phyloP scores from a whole-genome alignment of 1,140 invertebrate species.

The Adelges cooleyi region DNA sequence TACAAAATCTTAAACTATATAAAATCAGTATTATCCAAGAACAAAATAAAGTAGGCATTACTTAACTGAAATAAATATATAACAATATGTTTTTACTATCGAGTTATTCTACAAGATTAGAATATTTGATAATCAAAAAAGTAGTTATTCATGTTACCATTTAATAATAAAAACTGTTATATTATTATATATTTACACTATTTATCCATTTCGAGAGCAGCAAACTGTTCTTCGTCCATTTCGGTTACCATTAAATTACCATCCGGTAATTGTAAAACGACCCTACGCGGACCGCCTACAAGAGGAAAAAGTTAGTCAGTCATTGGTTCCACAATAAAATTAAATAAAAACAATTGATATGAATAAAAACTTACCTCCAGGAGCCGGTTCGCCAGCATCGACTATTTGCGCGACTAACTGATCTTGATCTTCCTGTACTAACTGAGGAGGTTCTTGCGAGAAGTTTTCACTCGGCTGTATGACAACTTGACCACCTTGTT shows the following conservation, averaged over 20 bases:
- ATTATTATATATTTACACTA: slow-evolving; percentile 35
- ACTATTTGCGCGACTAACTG: slow-evolving; percentile 72
- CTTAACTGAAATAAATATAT: background rate
- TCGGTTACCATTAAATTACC: slow-evolving; percentile 74
- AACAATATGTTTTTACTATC: slow-evolving; percentile 3
- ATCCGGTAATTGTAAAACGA: slow-evolving; percentile 64
- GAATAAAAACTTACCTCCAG: slow-evolving; percentile 46
- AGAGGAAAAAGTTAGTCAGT: slow-evolving; percentile 31
- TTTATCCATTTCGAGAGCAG: slow-evolving; percentile 53
- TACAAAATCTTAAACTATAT: too few species aligned
- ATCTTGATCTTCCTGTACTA: slow-evolving; percentile 36
- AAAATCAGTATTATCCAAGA: too few species aligned
- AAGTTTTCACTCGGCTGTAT: slow-evolving; percentile 13
- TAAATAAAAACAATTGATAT: background rate
- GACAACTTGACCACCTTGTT: slow-evolving; percentile 22
- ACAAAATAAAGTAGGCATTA: too few species aligned
- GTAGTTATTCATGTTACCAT: background rate
- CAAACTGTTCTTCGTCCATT: slow-evolving; percentile 69
- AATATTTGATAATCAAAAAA: background rate
- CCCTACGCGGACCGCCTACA: slow-evolving; percentile 62
- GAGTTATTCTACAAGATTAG: background rate
- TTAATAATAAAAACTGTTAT: background rate
- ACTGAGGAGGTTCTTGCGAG: slow-evolving; percentile 1
- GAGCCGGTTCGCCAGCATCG: slow-evolving; percentile 63
- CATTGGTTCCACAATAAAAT: too few species aligned